phyloP scores from a whole-genome alignment of 2,797 vertebrate species.

The Taeniopygia guttata region DNA sequence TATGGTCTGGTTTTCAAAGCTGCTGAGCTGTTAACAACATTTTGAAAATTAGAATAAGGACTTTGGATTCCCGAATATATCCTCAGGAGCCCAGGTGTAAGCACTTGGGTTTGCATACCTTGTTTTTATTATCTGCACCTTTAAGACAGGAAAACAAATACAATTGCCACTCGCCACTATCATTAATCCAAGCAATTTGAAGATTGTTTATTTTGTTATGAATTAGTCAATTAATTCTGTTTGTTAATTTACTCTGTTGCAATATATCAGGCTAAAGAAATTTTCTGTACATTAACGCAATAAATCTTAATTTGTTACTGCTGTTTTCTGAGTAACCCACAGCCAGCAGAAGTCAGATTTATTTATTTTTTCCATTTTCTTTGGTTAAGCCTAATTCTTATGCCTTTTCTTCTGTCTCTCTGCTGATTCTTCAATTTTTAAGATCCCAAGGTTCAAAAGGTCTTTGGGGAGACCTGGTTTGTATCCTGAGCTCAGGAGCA shows the following conservation, averaged over 20 bases:
- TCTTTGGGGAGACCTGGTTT: neutral
- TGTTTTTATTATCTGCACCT: neutral
- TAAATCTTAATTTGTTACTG: neutral
- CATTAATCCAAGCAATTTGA: neutral
- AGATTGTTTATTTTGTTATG: neutral
- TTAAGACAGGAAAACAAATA: neutral
- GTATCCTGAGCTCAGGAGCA: neutral
- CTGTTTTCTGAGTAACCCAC: neutral
- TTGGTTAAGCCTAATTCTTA: neutral
- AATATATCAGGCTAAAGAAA: neutral
- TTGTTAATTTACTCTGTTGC: neutral
- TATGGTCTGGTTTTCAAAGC: neutral
- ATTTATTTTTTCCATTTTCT: neutral
- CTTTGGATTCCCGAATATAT: neutral
- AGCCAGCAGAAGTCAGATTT: neutral
- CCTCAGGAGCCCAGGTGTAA: neutral
- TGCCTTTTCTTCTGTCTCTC: neutral
- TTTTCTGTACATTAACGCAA: neutral
- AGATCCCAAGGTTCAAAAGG: neutral
- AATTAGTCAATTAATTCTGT: neutral
- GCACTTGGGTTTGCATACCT: neutral
- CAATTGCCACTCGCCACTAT: neutral
- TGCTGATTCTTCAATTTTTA: neutral
- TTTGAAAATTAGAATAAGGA: neutral
- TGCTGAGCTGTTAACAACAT: neutral